Evolutionary conservation across 2,113 vertebrate species (phyloP).

Genomic region (Cephalopholis sonnerati): DNA sequence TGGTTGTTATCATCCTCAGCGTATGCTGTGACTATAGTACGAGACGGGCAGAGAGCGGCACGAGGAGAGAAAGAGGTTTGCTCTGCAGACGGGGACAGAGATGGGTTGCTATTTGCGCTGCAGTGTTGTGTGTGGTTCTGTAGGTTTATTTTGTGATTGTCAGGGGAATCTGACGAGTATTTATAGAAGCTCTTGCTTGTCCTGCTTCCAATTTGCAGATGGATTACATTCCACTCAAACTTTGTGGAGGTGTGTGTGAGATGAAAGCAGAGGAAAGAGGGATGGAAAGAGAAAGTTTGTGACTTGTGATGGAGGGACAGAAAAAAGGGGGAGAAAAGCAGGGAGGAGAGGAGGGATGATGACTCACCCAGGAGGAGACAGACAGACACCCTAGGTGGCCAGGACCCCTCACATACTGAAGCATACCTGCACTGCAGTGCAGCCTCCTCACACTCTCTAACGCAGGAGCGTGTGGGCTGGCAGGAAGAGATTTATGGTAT

Average conservation of each 20-base stretch:
- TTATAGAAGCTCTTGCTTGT: slow-evolving; percentile 68
- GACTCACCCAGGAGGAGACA: slow-evolving; percentile 60
- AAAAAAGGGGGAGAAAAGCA: background rate
- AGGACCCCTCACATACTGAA: slow-evolving; percentile 47
- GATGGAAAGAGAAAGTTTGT: background rate
- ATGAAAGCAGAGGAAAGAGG: slow-evolving; percentile 12
- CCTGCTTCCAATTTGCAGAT: slow-evolving; percentile 73
- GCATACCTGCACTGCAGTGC: slow-evolving; percentile 70
- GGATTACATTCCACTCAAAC: slow-evolving; percentile 55
- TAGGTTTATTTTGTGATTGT: slow-evolving; percentile 65
- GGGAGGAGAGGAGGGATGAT: slow-evolving; percentile 34
- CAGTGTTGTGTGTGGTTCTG: slow-evolving; percentile 47
- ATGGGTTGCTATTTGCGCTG: slow-evolving; percentile 44
- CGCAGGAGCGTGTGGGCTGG: slow-evolving; percentile 66
- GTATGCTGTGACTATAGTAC: background rate
- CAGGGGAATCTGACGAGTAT: slow-evolving; percentile 65
- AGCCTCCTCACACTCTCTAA: slow-evolving; percentile 43
- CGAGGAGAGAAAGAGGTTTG: slow-evolving; percentile 29
- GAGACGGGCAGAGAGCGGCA: background rate
- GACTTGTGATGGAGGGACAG: background rate
- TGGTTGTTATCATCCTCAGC: background rate
- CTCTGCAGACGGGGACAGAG: slow-evolving; percentile 33
- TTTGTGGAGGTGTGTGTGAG: slow-evolving; percentile 45
- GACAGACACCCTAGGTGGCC: slow-evolving; percentile 50
- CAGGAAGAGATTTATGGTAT: slow-evolving; percentile 69